These are phyloP conservation scores for Tiliqua scincoides DNA, from an alignment of 2,113 vertebrate species.

Conservation along the genomic window DNA sequence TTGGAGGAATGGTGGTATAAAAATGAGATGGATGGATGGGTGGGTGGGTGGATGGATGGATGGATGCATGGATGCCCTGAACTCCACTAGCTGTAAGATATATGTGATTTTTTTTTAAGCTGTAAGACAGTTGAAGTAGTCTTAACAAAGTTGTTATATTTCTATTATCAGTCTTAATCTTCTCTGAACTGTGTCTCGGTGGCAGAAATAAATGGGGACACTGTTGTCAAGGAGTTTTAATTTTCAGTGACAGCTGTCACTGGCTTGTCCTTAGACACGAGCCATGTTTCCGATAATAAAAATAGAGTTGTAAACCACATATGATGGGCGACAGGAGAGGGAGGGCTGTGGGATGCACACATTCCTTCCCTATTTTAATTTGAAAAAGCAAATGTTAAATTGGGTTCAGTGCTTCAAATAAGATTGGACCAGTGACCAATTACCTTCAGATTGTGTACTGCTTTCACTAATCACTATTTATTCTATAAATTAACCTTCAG, in stretches of 20 bases:
- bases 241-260: slow-evolving; percentile 70
- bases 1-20: no score
- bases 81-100: not conserved
- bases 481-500: slow-evolving; percentile 60
- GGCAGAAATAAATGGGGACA: slow-evolving; percentile 60
- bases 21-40: no score
- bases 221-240: slow-evolving; percentile 63
- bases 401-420: slow-evolving; percentile 71
- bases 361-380: slow-evolving; percentile 66
- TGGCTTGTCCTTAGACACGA: slow-evolving; percentile 40
- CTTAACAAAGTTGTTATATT: slow-evolving; percentile 69
- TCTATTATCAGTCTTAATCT: slow-evolving; percentile 67
- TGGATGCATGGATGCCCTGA: no score
- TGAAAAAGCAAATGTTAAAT: slow-evolving; percentile 72
- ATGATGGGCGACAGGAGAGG: not conserved
- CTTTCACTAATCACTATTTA: slow-evolving; percentile 61
- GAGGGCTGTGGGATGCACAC: slow-evolving; percentile 16
- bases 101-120: not conserved
- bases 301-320: slow-evolving; percentile 41
- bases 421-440: slow-evolving; percentile 73
- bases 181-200: slow-evolving; percentile 63
- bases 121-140: slow-evolving; percentile 43
- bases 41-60: no score
- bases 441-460: slow-evolving; percentile 72
- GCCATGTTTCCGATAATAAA: slow-evolving; percentile 56